Evolutionary conservation across 2,113 vertebrate species (phyloP), one percentile per base, ranked within the genome.

Genomic region (Heterocephalus glaber): DNA sequence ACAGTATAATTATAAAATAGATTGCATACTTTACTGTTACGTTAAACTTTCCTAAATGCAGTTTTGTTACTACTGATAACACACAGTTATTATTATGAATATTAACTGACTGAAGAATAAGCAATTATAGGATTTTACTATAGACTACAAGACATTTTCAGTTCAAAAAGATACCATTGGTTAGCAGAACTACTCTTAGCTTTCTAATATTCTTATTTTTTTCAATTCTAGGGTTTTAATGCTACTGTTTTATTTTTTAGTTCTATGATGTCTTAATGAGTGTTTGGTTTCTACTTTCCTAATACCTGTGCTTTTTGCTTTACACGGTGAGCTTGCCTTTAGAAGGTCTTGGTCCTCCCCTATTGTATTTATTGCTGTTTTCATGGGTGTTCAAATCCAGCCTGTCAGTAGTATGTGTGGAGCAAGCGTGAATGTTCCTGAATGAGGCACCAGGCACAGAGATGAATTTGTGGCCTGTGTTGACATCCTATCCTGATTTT

Each of bases 11-110:
- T 65, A 56, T 30, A 84, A 41, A 84, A 77, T 85, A 2, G 24
- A 44, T 79, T 95, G 4, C 26, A 86, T 66, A 76, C 2, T 76
- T 94, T 54, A 12, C 8, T 63, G 0, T 65, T 76, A 65, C 83
- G 44, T 60, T 89, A 88, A 95, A 70, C 8, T 74, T 49, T 47
- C 24, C 14, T 82, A 76, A 41, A 49, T 5, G 49, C 35, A 86
- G 49, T 84, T 84, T 96, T 89, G 47, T 52, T 84, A 94, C 54
- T 93, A 56, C 85, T 93, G 58, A 63, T 68, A 77, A 76, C 44
- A 22, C 30, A 77, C 22, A 47, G 35, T 61, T 80, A 22, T 61
- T 16, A 96, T 76, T 70, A 63, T 87, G 28, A 92, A 84, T 9
- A 68, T 77, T 72, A 80, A 72, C 93, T 61, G 90, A 65, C 49